phyloP scores from a whole-genome alignment of 2,888 invertebrate species.

The Ectemnius continuus region DNA sequence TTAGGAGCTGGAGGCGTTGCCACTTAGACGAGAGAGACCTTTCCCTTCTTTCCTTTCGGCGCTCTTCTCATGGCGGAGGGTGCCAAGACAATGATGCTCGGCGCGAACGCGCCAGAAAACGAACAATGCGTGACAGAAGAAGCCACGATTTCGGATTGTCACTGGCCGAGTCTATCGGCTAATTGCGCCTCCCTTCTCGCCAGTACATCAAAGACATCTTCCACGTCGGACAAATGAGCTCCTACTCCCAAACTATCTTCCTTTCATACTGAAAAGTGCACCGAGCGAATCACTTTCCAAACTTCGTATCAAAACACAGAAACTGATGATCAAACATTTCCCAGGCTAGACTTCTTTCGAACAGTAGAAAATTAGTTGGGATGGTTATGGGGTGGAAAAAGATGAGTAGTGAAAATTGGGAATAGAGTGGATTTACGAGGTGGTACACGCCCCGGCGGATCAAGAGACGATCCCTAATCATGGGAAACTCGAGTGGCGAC shows the following conservation, averaged over 20 bases:
- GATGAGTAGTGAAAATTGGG: neutral
- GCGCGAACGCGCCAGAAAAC: conserved; percentile 28
- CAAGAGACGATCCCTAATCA: conserved; percentile 48
- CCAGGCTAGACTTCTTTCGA: too few species aligned
- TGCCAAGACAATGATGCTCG: conserved; percentile 60
- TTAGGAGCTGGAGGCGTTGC: conserved; percentile 42
- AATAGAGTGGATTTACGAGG: conserved; percentile 18
- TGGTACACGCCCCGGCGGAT: conserved; percentile 13
- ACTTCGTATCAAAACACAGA: too few species aligned
- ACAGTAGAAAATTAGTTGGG: neutral
- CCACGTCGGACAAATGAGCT: too few species aligned
- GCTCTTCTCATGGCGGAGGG: conserved; percentile 42
- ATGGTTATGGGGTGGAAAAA: neutral
- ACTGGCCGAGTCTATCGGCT: conserved; percentile 52
- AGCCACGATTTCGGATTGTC: conserved; percentile 45
- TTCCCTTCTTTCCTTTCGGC: conserved; percentile 40
- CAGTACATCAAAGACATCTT: neutral
- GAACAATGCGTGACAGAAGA: conserved; percentile 54
- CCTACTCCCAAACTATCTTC: too few species aligned
- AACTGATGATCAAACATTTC: too few species aligned
- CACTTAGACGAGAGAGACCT: conserved; percentile 48
- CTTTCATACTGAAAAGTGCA: too few species aligned
- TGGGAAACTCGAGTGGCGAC: conserved; percentile 70
- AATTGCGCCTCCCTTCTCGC: conserved; percentile 57
- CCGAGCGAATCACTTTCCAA: too few species aligned